Conservation (phyloP, 2,797 vertebrate species). For the Hafferia zeledoni region DNA sequence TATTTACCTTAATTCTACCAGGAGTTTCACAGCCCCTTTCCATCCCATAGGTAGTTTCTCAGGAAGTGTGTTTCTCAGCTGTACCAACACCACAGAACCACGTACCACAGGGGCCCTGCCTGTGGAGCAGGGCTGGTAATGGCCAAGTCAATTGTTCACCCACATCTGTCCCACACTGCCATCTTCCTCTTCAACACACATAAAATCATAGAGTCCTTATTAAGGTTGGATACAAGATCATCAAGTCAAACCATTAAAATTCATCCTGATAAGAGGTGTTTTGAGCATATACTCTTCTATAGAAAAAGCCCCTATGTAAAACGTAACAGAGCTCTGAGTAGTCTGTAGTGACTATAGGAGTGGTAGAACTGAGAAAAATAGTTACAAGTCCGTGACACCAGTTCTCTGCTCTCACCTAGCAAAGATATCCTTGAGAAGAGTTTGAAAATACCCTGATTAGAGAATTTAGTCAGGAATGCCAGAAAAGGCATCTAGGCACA, state of each 20-base stretch:
- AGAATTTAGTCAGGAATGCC: neutral
- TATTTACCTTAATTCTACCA: neutral
- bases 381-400: neutral
- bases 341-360: neutral
- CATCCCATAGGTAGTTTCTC: neutral
- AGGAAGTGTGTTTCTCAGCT: rapidly evolving
- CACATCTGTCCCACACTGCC: neutral
- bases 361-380: neutral
- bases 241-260: neutral
- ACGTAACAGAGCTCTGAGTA: neutral
- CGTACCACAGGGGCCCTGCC: neutral
- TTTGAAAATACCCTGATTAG: neutral
- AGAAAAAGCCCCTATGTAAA: neutral
- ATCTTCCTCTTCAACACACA: neutral
- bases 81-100: neutral
- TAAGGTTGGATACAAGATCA: neutral
- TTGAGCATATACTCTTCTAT: neutral
- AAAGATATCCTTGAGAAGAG: neutral
- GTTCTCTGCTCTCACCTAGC: neutral
- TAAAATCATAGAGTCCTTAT: neutral
- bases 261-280: neutral
- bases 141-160: neutral
- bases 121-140: neutral
- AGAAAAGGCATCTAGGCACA: neutral
- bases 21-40: neutral